Base-by-base conservation (phyloP, 2,888 invertebrate species). In the Nemotelus nigrinus region DNA sequence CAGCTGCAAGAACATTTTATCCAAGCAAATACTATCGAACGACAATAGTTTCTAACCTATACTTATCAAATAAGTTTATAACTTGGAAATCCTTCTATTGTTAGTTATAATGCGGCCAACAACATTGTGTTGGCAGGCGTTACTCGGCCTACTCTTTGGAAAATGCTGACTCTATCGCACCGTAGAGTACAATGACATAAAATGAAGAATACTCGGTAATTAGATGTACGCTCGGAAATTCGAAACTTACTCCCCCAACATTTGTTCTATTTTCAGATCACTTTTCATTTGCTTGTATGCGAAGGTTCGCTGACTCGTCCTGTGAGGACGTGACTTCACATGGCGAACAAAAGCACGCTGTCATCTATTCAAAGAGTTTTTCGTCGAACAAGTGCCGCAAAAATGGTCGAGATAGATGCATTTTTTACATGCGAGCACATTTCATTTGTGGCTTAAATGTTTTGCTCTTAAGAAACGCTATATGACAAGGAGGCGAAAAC, bases 241-340 rank as follows among this genome's bases (percentile, higher is more conserved):
- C 8, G 41, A 63, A 41, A 41, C 8, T 3, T 2, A 39, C 43
- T 10, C 39, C 39, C 41, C 3, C 39, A 2, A 3, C 43, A 0
- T 2, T 4, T 63, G 39, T 63, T 63, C 43, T 63, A 39, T 43
- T 41, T 41, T 25, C 63, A 43, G 63, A 43, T 63, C 63, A 43
- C 41, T 63, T 63, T 63, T 63, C 63, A 63, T 50, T 50, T 5
- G 6, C 8, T 50, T 50, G 50, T 7, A 7, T 50, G 41, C 41
- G 5, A 25, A 43, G 41, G 63, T 63, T 63, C 63, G 63, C 43
- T 41, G 63, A 63, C 63, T 63, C 41, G 41, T 63, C 41, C 39
- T 3, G 4, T 6, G 4, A 63, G 4, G 63, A 63, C 63, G 63
- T 63, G 63, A 63, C 63, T 63, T 43, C 43, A 25, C 25, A 1